Evolutionary conservation across 2,113 vertebrate genomes (phyloP).

Genomic region (Neogale vison): DNA sequence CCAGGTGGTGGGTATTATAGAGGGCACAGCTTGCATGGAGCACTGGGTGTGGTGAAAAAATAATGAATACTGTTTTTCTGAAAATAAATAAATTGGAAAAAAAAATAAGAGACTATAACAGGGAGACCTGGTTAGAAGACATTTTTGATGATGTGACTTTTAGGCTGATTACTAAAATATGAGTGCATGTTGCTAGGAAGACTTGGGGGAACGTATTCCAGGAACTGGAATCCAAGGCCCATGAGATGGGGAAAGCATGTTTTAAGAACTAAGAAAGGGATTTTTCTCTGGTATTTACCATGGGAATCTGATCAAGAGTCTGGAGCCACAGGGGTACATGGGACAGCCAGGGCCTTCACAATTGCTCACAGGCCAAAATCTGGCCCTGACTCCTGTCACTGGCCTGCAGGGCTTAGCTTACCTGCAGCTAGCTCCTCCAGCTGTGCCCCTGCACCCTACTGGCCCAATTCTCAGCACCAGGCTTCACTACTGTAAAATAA

Average conservation of each 20-base stretch:
- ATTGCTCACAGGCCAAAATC: not conserved
- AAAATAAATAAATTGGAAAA: too few species aligned
- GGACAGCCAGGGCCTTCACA: not conserved
- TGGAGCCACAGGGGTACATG: not conserved
- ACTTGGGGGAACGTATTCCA: not conserved
- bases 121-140: not conserved
- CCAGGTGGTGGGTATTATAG: too few species aligned
- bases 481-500: not conserved
- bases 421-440: not conserved
- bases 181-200: not conserved
- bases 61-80: too few species aligned
- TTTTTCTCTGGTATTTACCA: not conserved
- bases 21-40: too few species aligned
- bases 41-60: too few species aligned
- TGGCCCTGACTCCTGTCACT: not conserved
- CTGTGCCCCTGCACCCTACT: not conserved
- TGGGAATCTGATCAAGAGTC: not conserved
- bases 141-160: not conserved
- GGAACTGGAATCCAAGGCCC: not conserved
- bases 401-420: not conserved
- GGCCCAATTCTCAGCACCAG: not conserved
- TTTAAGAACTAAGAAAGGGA: not conserved
- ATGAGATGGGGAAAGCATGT: not conserved
- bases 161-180: not conserved
- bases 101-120: not conserved